Conservation (phyloP, 2,888 invertebrate genomes). For the Deroplatys truncata region DNA sequence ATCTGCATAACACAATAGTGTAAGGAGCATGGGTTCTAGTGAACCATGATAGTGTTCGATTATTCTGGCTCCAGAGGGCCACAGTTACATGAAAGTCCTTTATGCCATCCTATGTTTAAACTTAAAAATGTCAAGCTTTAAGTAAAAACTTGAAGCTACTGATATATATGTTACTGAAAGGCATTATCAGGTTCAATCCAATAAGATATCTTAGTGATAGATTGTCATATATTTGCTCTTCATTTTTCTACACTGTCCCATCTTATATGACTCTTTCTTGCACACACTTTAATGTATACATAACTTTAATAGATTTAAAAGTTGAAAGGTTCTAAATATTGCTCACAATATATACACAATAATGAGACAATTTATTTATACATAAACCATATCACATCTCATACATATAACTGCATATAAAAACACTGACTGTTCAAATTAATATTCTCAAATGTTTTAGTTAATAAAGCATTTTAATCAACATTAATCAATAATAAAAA, state of each 20-base stretch:
- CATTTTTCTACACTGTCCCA: background rate
- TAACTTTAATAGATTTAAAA: background rate
- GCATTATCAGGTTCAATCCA: too few relatives aligned
- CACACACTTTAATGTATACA: background rate
- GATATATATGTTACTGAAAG: too few relatives aligned
- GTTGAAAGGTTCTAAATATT: background rate
- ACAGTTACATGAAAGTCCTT: too few relatives aligned
- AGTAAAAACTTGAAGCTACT: too few relatives aligned
- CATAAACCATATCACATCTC: background rate
- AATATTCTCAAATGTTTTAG: background rate
- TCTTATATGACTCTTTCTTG: background rate
- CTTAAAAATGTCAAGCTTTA: too few relatives aligned
- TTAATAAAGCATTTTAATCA: conserved; percentile 14
- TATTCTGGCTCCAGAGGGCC: too few relatives aligned
- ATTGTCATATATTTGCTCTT: background rate
- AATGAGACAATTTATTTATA: background rate
- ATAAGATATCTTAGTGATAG: background rate
- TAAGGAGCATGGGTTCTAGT: too few relatives aligned
- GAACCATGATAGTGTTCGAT: too few relatives aligned
- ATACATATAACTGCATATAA: background rate
- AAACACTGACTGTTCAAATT: background rate
- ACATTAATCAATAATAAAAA: conserved; percentile 9
- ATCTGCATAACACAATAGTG: too few relatives aligned
- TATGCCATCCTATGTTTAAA: too few relatives aligned
- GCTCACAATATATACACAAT: conserved; percentile 1